Base-by-base conservation (phyloP, 35 echinoderm and acorn worm species). In the Eucidaris tribuloides region DNA sequence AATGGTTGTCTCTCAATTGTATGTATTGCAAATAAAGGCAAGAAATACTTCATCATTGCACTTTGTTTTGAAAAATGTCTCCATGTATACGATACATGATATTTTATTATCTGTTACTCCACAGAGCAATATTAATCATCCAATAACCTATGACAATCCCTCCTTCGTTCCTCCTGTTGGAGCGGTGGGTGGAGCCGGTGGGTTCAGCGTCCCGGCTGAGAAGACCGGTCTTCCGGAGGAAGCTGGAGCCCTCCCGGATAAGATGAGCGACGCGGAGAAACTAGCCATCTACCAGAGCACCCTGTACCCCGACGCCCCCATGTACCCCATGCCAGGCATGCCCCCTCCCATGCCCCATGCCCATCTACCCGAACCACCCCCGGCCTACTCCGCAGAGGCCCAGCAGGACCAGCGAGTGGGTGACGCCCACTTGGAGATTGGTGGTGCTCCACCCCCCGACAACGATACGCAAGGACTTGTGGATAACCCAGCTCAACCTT, bases 211-310 rank as follows among this genome's bases (percentile, higher is more conserved):
- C n/a, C 68, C 68, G 18, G 48, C 48, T n/a, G 36, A 74, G 68
- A 74, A 74, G 68, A 74, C 68, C 1, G 68, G 68, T 44, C 68
- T 74, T 15, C 68, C 68, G 37, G 61, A 34, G 5, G 68, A 20
- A 24, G 68, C 68, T 14, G 68, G 68, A 15, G 34, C 68, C 37
- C 68, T 74, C 29, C 68, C 68, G 11, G 68, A 74, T 5, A 74
- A 74, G 37, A 19, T 74, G 11, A 74, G 37, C 36, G 68, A 74
- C n/a, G 68, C 68, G 1, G 68, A 74, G 68, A 74, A 74, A 74
- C 68, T 74, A 38, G 68, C 68, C 33, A 74, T 74, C 35, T 74
- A 74, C 30, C 38, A 15, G 35, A 74, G 68, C 30, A 9, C 37
- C 7, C 9, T 52, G 9, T 74, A 74, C 37, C 68, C 68, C 2